A percentile compares a stretch with the other conserved stretches of the same genome.
These are phyloP conservation scores for Poeciliopsis occidentalis DNA, from an alignment of 2,113 vertebrate species.

Conservation along the genomic window DNA sequence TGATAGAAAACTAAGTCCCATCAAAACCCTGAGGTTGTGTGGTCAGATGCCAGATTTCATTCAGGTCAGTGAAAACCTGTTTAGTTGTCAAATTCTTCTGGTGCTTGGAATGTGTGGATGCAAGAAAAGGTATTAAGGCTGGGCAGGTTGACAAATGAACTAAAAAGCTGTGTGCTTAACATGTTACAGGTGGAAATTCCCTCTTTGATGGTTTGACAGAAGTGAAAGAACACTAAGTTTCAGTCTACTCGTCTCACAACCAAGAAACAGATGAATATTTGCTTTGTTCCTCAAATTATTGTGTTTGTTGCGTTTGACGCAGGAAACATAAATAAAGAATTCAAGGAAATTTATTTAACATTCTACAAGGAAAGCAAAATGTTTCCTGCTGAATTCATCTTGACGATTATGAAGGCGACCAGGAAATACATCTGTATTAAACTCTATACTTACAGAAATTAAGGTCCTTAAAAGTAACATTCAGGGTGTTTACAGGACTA, in stretches of 20 bases:
- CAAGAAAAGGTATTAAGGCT: conserved; percentile 26
- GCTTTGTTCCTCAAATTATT: neutral
- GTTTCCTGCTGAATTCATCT: no score
- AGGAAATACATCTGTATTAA: neutral
- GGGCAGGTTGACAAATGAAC: conserved; percentile 1
- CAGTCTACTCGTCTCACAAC: conserved; percentile 6
- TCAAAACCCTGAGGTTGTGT: neutral
- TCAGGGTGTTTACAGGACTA: no score
- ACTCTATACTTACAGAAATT: neutral
- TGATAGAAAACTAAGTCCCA: neutral
- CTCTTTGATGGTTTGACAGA: conserved; percentile 5
- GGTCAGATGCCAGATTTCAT: neutral
- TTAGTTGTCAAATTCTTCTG: neutral
- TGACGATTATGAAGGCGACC: no score
- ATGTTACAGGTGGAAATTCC: conserved; percentile 30
- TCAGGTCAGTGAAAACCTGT: neutral
- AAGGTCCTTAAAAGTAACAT: neutral
- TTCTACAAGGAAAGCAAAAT: no score
- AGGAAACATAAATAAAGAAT: neutral
- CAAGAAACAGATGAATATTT: neutral
- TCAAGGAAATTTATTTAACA: neutral
- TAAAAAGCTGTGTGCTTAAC: neutral
- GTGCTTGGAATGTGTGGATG: neutral
- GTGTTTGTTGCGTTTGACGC: neutral
- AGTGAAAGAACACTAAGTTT: conserved; percentile 29